Base-by-base conservation (phyloP, 2,113 vertebrate genomes). In the Archocentrus centrarchus region DNA sequence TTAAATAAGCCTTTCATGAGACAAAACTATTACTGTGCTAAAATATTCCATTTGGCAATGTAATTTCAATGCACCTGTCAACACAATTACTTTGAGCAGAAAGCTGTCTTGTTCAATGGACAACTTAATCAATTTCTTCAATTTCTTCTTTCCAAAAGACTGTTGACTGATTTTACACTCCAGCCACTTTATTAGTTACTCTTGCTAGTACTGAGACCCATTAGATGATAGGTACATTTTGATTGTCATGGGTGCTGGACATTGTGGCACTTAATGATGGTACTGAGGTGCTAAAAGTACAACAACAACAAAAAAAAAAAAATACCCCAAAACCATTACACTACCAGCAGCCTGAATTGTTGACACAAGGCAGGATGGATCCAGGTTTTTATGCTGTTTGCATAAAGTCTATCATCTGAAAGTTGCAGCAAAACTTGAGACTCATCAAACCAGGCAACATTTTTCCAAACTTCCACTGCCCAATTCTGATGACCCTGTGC, bases 31-130 rank as follows among this genome's bases (percentile, higher is more conserved):
- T n/a, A 32, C 66, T 32, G 47, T 27, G 22, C 64, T 47, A 47
- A 18, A 68, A 41, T 32, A 73, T 53, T 73, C 66, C 66, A 55
- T 73, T 73, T 53, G 66, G 11, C 66, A 77, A 17, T 73, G 22
- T 59, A 11, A 39, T 39, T 76, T 0, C 35, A 24, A 24, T 24
- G 0, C 75, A 61, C 24, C 22, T 47, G 15, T 47, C 39, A 60
- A 77, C 22, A 18, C 75, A 20, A 20, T 20, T 60, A 77, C 39
- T 59, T n/a, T 44, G 58, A 77, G 15, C 11, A 60, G 41, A 61
- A 50, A 4, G 59, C 76, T 77, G 11, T 0, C 57, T 77, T 39
- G 55, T 20, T 41, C 2, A 2, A 11, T 73, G 68, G 68, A 73
- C 47, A 32, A 53, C 47, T n/a, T 30, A 32, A 73, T 73, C 66